These are phyloP conservation scores for Macrochelys suwanniensis DNA, from an alignment of 2,797 vertebrate species.

Conservation along the genomic window DNA sequence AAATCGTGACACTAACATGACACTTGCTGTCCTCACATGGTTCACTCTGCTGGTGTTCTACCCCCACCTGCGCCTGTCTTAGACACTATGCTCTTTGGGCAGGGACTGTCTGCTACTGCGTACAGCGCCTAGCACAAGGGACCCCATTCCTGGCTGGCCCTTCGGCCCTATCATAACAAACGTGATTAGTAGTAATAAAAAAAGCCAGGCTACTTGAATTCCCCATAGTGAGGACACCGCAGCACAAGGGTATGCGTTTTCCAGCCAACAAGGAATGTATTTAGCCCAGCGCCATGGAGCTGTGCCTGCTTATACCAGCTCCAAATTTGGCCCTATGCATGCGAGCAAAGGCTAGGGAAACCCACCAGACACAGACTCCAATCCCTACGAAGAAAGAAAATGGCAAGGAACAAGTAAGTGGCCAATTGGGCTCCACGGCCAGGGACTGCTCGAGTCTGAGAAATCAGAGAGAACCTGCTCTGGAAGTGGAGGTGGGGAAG, in stretches of 20 bases:
- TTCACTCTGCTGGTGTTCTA: neutral
- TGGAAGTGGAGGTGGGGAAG: neutral
- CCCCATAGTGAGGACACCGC: neutral
- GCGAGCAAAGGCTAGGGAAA: neutral
- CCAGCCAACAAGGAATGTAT: neutral
- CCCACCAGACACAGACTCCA: neutral
- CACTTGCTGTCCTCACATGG: neutral
- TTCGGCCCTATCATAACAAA: neutral
- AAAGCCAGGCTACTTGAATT: neutral
- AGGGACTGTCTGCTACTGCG: neutral
- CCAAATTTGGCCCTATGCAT: accelerated
- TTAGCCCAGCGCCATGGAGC: neutral
- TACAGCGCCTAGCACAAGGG: too few species aligned
- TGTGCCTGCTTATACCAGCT: neutral
- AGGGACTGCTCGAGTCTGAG: neutral
- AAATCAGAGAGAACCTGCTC: neutral
- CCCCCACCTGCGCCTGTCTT: neutral
- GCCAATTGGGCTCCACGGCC: neutral
- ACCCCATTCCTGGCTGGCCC: too few species aligned
- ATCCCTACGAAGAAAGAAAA: neutral
- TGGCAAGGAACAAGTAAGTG: neutral
- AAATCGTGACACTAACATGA: neutral
- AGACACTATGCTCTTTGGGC: neutral
- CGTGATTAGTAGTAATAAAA: neutral
- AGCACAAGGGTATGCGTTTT: neutral